Evolutionary conservation across 2,888 invertebrate genomes (phyloP).

Genomic region (Bombylius major): DNA sequence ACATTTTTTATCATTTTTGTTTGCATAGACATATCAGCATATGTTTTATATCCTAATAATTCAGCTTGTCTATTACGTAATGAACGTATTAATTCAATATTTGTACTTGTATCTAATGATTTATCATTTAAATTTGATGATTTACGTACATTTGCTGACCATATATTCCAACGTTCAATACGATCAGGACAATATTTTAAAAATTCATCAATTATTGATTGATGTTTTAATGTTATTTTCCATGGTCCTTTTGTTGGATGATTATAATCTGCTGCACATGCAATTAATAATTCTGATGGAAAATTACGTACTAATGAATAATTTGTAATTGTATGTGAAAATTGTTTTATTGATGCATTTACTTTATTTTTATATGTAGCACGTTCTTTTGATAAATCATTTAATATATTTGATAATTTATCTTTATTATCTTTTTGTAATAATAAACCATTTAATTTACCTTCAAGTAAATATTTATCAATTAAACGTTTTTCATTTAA

Average conservation of each 20-base stretch:
- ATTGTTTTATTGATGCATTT: slow-evolving; percentile 50
- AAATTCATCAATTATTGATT: slow-evolving; percentile 53
- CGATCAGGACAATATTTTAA: slow-evolving; percentile 77
- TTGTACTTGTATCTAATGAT: slow-evolving; percentile 53
- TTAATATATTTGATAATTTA: slow-evolving; percentile 43
- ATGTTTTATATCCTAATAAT: slow-evolving; percentile 65
- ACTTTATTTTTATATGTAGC: slow-evolving; percentile 54
- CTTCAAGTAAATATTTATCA: slow-evolving; percentile 68
- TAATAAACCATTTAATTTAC: slow-evolving; percentile 68
- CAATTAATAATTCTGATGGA: slow-evolving; percentile 53
- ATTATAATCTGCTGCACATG: slow-evolving; percentile 49
- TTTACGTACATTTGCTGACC: slow-evolving; percentile 64
- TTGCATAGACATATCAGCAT: slow-evolving; percentile 79
- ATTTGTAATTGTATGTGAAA: slow-evolving; percentile 54
- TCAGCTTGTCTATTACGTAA: slow-evolving; percentile 58
- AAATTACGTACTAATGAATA: slow-evolving; percentile 55
- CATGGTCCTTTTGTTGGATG: slow-evolving; percentile 64
- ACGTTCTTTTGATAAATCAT: slow-evolving; percentile 45
- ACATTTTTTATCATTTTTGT: slow-evolving; percentile 82
- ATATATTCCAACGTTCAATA: slow-evolving; percentile 65
- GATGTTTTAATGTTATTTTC: slow-evolving; percentile 64
- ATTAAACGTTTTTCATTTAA: slow-evolving; percentile 57
- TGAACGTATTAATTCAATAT: slow-evolving; percentile 65
- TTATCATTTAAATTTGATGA: slow-evolving; percentile 54
- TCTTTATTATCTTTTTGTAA: slow-evolving; percentile 42